These are phyloP conservation scores for Chalcosyrphus nemorum DNA, from an alignment of 2,888 invertebrate species.

Conservation along the genomic window DNA sequence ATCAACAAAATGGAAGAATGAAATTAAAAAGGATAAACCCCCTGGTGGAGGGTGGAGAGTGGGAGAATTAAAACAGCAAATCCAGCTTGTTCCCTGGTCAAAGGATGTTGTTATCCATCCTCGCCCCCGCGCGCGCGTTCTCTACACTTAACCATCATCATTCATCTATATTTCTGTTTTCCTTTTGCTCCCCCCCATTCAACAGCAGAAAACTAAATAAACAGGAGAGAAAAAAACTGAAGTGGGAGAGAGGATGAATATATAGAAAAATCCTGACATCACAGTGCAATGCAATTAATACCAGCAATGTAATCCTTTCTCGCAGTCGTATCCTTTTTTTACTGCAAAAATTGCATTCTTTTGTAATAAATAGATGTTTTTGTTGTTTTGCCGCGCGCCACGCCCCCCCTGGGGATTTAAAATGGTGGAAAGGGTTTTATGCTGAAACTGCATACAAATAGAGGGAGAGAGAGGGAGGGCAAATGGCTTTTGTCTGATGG, in stretches of 20 bases:
- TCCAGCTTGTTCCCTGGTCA: slow-evolving; percentile 60
- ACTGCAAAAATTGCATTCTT: slow-evolving; percentile 64
- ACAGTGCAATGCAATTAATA: slow-evolving; percentile 72
- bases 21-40: slow-evolving; percentile 51
- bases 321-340: slow-evolving; percentile 39
- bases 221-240: slow-evolving; percentile 27
- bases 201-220: slow-evolving; percentile 66
- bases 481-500: slow-evolving; percentile 48
- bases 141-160: slow-evolving; percentile 38
- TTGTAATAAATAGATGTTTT: slow-evolving; percentile 56
- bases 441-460: not conserved
- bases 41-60: not conserved
- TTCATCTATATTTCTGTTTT: slow-evolving; percentile 62
- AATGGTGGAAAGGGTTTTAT: not conserved
- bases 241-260: slow-evolving; percentile 31
- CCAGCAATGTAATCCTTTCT: slow-evolving; percentile 72
- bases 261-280: slow-evolving; percentile 53
- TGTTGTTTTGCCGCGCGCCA: slow-evolving; percentile 36
- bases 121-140: not conserved
- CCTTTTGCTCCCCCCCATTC: no score
- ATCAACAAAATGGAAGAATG: slow-evolving; percentile 57
- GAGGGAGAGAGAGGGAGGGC: not conserved
- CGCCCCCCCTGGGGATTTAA: not conserved
- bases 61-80: slow-evolving; percentile 55
- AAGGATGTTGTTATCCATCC: slow-evolving; percentile 43